phyloP scores from a whole-genome alignment of 2,888 invertebrate species.

The Lutraria lutraria region DNA sequence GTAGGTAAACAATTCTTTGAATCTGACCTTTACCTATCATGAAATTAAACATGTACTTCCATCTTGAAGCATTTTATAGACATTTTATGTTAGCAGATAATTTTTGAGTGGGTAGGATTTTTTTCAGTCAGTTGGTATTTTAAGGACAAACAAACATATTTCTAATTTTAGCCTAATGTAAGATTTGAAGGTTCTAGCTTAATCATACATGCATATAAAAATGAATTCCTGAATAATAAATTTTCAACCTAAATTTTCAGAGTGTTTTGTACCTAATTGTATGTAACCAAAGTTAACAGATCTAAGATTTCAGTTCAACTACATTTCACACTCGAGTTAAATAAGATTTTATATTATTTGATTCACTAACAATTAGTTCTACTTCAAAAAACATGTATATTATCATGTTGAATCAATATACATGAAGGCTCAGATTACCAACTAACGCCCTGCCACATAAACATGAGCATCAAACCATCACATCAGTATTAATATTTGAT shows the following conservation, averaged over 20 bases:
- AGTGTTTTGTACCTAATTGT: constrained; percentile 21
- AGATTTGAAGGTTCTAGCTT: too few species aligned
- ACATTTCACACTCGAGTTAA: constrained; percentile 28
- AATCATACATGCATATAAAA: too few species aligned
- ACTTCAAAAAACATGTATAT: background rate
- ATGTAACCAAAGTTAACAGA: constrained; percentile 1
- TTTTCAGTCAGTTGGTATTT: too few species aligned
- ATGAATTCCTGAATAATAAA: background rate
- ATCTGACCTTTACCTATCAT: too few species aligned
- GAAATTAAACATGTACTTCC: too few species aligned
- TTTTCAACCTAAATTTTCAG: background rate
- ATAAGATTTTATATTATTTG: background rate
- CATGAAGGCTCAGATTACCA: constrained; percentile 26
- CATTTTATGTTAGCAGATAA: too few species aligned
- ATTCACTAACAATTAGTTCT: background rate
- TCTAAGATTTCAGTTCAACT: constrained; percentile 23
- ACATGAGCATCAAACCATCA: constrained; percentile 37
- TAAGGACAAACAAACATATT: too few species aligned
- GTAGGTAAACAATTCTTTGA: too few species aligned
- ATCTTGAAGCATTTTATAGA: too few species aligned
- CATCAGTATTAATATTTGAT: constrained; percentile 20
- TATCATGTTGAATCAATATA: background rate
- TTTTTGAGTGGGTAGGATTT: too few species aligned
- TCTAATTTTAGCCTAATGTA: too few species aligned
- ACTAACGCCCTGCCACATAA: constrained; percentile 43